A percentile compares a stretch with the other conserved stretches of the same genome.
Evolutionary conservation across 2,888 invertebrate species (phyloP).

Genomic region (Eurytoma adleriae): DNA sequence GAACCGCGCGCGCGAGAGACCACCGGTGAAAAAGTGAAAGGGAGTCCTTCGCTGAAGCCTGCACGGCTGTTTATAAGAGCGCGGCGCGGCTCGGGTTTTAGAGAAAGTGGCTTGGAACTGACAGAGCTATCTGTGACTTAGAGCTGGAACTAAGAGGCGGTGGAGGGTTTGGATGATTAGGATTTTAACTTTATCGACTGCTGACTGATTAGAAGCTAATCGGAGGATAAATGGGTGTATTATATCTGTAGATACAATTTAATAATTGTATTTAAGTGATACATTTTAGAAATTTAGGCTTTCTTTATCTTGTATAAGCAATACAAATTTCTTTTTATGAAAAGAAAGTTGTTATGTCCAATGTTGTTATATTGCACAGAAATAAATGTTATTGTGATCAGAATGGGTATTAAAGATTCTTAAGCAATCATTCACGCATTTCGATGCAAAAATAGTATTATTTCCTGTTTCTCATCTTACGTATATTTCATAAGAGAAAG

Average conservation of each 20-base stretch:
- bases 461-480: no score
- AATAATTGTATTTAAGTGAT: not conserved
- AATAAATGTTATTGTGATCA: no score
- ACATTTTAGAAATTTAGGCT: not conserved
- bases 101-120: conserved; percentile 38
- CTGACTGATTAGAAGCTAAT: not conserved
- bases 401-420: no score
- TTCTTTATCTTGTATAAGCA: no score
- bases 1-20: not conserved
- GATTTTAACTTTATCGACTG: conserved; percentile 21
- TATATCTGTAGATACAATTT: no score
- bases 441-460: no score
- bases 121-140: conserved; percentile 51
- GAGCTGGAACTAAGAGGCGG: conserved; percentile 13
- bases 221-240: not conserved
- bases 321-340: no score
- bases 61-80: not conserved
- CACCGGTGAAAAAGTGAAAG: conserved; percentile 61
- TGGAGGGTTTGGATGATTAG: not conserved
- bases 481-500: no score
- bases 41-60: conserved; percentile 47
- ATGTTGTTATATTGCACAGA: not conserved
- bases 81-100: not conserved
- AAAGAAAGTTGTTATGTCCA: no score
- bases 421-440: no score